Evolutionary conservation across 2,113 vertebrate species (phyloP), one percentile per base, ranked within the genome.

Genomic region (Todiramphus saurophagus): DNA sequence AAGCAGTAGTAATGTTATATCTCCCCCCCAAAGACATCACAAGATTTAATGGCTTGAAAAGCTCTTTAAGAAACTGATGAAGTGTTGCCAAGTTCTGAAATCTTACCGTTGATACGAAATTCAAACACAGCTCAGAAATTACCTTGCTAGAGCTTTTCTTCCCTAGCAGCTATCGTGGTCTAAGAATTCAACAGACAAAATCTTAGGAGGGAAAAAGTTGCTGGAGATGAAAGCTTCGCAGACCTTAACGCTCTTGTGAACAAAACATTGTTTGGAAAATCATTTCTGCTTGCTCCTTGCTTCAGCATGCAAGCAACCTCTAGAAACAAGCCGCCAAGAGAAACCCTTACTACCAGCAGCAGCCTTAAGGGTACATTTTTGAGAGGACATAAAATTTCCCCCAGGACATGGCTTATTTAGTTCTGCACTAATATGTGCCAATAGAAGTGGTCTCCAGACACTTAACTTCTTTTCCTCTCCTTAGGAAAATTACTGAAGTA

Each of bases 301-400:
- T 80, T 91, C 1, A 7, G 39, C 50, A 41, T 25, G 24, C 55
- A 44, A 21, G 9, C 27, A 46, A 35, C 33, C 59, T 72, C 56
- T 55, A 18, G 51, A 78, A 91, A 81, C n/a, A 82, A 72, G 7
- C 13, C 89, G 67, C 60, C 33, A 82, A 55, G 78, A 76, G 64
- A 90, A 73, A 51, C 33, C 63, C 35, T 69, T 56, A 23, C 79
- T 21, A 64, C 17, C 41, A 86, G 44, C 53, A 69, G n/a, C 53
- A n/a, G 28, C 28, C n/a, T 87, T 48, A 63, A 77, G 41, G 1
- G 3, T 28, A n/a, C 14, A 6, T n/a, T 2, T 1, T 50, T 0
- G 7, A 81, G 59, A 50, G 11, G 21, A 74, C 37, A 16, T 30
- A 59, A 58, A 48, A 23, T 48, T 44, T 87, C 56, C 37, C 43